Conservation (phyloP, 2,888 invertebrate species). For the Caenorhabditis japonica region DNA sequence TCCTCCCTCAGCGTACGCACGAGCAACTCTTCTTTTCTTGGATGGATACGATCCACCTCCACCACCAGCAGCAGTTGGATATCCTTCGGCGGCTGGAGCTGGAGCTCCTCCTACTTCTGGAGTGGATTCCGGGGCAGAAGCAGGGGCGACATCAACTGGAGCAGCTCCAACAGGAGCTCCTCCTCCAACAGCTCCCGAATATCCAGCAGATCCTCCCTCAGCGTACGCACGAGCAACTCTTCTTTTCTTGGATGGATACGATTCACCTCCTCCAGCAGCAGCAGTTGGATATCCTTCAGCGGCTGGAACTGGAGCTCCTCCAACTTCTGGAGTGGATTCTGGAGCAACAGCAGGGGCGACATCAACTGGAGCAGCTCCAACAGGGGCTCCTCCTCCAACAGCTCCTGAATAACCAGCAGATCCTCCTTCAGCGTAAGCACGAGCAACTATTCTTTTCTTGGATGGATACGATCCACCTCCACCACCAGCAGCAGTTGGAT, state of each 20-base stretch:
- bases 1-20: too few relatives aligned
- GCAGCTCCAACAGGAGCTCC: too few relatives aligned
- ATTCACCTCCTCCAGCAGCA: constrained; percentile 7
- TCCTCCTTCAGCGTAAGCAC: too few relatives aligned
- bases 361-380: neutral
- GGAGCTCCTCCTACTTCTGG: too few relatives aligned
- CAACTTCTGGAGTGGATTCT: constrained; percentile 2
- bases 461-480: too few relatives aligned
- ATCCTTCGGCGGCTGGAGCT: too few relatives aligned
- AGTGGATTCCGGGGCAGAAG: constrained; percentile 2
- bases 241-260: constrained; percentile 7
- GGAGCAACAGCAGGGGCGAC: neutral
- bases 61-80: neutral
- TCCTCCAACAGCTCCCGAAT: neutral
- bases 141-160: neutral
- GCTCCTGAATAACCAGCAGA: too few relatives aligned
- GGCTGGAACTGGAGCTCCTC: neutral
- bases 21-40: too few relatives aligned
- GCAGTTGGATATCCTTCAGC: neutral
- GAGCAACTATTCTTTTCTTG: too few relatives aligned
- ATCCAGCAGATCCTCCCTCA: constrained; percentile 1
- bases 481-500: too few relatives aligned
- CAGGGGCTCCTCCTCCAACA: too few relatives aligned
- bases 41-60: too few relatives aligned
- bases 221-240: neutral